These are phyloP conservation scores for Sylvilagus bachmani DNA, from an alignment of 2,113 vertebrate species.

Conservation along the genomic window DNA sequence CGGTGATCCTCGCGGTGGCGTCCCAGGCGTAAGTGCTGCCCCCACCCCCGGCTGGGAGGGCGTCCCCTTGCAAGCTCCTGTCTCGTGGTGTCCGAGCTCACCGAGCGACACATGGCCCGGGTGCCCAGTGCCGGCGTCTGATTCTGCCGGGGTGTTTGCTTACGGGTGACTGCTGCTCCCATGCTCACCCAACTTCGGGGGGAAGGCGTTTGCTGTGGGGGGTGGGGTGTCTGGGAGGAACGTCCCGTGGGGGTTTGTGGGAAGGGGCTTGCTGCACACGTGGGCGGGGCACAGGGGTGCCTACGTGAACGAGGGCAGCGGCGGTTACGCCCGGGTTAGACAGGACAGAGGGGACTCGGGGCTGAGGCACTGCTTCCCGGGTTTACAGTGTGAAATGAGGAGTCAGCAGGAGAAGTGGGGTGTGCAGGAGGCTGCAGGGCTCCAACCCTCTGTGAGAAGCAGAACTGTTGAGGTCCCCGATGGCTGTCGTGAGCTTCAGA, in stretches of 20 bases:
- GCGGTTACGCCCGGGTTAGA: not conserved
- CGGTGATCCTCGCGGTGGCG: constrained; percentile 94
- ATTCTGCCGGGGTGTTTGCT: not conserved
- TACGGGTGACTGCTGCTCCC: not conserved
- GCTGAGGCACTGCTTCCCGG: not conserved
- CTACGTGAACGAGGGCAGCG: not conserved
- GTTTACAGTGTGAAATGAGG: not conserved
- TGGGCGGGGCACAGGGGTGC: too few relatives aligned
- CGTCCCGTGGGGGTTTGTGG: too few relatives aligned
- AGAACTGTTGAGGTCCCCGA: not conserved
- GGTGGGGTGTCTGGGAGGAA: too few relatives aligned
- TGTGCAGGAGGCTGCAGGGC: not conserved
- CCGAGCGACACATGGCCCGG: too few relatives aligned
- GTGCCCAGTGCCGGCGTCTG: too few relatives aligned
- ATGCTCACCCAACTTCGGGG: too few relatives aligned
- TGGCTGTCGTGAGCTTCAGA: not conserved
- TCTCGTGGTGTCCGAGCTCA: too few relatives aligned
- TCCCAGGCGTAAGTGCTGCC: constrained; percentile 91
- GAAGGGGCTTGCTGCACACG: too few relatives aligned
- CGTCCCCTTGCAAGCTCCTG: too few relatives aligned
- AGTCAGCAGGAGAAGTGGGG: not conserved
- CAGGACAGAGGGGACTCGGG: not conserved
- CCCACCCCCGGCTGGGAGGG: not conserved
- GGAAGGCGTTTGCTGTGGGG: too few relatives aligned
- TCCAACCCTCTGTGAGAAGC: not conserved